Evolutionary conservation across 2,888 invertebrate species (phyloP).

Genomic region (Agonopterix alstromeriana): DNA sequence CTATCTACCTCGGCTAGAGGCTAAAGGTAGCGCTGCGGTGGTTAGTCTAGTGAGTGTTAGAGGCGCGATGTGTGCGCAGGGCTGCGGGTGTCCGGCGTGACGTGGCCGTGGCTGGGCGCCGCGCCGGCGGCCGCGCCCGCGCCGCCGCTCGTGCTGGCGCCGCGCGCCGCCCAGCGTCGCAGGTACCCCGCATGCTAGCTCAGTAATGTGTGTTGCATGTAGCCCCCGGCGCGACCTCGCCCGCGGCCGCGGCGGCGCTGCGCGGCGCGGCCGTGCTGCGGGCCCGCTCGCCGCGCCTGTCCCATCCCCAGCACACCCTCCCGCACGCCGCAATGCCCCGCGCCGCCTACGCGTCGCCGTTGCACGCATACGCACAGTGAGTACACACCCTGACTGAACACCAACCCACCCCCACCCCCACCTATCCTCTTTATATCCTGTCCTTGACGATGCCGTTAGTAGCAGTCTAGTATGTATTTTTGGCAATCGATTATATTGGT

Average conservation of each 20-base stretch:
- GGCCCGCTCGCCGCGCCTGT: conserved; percentile 83
- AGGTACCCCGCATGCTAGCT: conserved; percentile 68
- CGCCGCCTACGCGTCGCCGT: conserved; percentile 85
- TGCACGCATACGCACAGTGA: conserved; percentile 95
- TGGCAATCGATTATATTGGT: too few relatives aligned
- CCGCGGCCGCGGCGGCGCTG: conserved; percentile 71
- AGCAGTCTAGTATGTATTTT: too few relatives aligned
- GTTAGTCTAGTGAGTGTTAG: conserved; percentile 22
- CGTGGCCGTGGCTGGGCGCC: conserved; percentile 86
- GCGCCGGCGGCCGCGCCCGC: conserved; percentile 78
- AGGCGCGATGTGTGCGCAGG: conserved; percentile 76
- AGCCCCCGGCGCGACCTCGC: conserved; percentile 78
- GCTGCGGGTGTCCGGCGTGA: conserved; percentile 85
- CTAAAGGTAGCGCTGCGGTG: not conserved
- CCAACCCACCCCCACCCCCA: conserved; percentile 15
- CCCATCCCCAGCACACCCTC: conserved; percentile 71
- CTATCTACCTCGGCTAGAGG: too few relatives aligned
- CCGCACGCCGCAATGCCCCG: conserved; percentile 85
- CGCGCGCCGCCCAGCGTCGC: conserved; percentile 84
- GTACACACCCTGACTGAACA: conserved; percentile 58
- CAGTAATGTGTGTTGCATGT: conserved; percentile 45
- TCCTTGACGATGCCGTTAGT: not conserved
- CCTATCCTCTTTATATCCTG: not conserved
- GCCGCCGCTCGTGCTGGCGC: conserved; percentile 83
- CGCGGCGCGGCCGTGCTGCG: conserved; percentile 80